These are phyloP conservation scores for Neoarius graeffei DNA, from an alignment of 2,113 vertebrate species.

Conservation along the genomic window DNA sequence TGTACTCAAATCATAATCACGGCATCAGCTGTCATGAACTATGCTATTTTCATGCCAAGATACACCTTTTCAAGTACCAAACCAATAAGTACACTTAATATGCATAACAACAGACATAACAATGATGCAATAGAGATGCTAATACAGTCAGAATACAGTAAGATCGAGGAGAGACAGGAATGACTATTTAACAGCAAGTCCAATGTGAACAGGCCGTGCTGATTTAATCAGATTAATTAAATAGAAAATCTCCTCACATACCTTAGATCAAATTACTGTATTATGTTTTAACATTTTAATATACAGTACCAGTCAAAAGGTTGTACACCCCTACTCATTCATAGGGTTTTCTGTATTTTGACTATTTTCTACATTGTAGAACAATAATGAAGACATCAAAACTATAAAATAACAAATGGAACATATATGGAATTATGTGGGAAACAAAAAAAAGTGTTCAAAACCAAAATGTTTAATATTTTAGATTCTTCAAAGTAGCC, in stretches of 20 bases:
- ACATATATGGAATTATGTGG: too few relatives aligned
- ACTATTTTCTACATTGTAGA: too few relatives aligned
- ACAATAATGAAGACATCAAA: too few relatives aligned
- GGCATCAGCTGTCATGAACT: not conserved
- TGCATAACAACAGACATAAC: not conserved
- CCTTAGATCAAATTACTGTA: not conserved
- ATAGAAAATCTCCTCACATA: not conserved
- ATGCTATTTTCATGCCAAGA: not conserved
- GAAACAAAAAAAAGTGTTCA: too few relatives aligned
- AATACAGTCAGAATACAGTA: not conserved
- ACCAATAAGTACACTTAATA: too few relatives aligned
- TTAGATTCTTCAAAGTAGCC: too few relatives aligned
- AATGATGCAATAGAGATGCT: not conserved
- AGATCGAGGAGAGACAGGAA: not conserved
- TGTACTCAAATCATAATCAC: not conserved
- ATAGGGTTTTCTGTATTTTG: too few relatives aligned
- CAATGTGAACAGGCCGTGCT: not conserved
- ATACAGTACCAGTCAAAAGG: not conserved
- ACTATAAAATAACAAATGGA: too few relatives aligned
- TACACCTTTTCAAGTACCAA: not conserved
- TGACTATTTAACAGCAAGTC: not conserved
- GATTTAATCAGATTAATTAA: not conserved
- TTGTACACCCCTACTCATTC: too few relatives aligned
- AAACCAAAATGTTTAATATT: too few relatives aligned
- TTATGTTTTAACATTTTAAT: not conserved